Evolutionary conservation across 2,888 invertebrate species (phyloP).

Genomic region (Timandra comae): DNA sequence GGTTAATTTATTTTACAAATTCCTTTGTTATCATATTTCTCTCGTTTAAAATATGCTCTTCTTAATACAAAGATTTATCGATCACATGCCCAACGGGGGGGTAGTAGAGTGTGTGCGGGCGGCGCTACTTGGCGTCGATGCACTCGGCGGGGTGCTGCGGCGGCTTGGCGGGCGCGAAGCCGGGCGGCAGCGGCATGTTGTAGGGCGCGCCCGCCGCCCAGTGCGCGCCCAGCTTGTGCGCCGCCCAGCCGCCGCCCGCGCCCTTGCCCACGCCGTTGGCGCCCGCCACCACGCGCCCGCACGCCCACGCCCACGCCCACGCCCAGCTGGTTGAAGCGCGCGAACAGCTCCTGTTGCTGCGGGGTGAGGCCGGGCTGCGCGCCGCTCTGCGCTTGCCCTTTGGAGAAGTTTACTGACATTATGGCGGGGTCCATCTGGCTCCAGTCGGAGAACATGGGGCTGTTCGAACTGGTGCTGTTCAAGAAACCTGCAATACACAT

Average conservation of each 20-base stretch:
- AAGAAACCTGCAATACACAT: constrained; percentile 44
- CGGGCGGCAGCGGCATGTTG: constrained; percentile 61
- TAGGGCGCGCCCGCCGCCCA: constrained; percentile 17
- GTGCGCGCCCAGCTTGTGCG: constrained; percentile 13
- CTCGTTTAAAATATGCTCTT: constrained; percentile 74
- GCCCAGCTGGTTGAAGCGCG: constrained; percentile 57
- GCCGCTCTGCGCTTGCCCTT: constrained; percentile 26
- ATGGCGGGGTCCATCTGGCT: constrained; percentile 96
- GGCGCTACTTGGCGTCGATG: constrained; percentile 70
- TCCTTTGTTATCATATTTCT: constrained; percentile 77
- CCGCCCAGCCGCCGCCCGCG: constrained; percentile 9
- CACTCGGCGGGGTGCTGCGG: constrained; percentile 62
- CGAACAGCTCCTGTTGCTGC: constrained; percentile 61
- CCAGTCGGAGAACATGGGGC: constrained; percentile 84
- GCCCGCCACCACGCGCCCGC: constrained; percentile 27
- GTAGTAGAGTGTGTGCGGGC: background rate
- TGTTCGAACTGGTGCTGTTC: constrained; percentile 37
- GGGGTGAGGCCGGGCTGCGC: constrained; percentile 25
- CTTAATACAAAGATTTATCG: constrained; percentile 75
- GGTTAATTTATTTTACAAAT: constrained; percentile 76
- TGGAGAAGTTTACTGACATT: constrained; percentile 79
- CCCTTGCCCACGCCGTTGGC: constrained; percentile 31
- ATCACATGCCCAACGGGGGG: constrained; percentile 61
- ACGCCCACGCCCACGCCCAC: constrained; percentile 25
- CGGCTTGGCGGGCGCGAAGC: constrained; percentile 63